Evolutionary conservation across 2,888 invertebrate genomes (phyloP).

Genomic region (Hirtodrosophila confusa): DNA sequence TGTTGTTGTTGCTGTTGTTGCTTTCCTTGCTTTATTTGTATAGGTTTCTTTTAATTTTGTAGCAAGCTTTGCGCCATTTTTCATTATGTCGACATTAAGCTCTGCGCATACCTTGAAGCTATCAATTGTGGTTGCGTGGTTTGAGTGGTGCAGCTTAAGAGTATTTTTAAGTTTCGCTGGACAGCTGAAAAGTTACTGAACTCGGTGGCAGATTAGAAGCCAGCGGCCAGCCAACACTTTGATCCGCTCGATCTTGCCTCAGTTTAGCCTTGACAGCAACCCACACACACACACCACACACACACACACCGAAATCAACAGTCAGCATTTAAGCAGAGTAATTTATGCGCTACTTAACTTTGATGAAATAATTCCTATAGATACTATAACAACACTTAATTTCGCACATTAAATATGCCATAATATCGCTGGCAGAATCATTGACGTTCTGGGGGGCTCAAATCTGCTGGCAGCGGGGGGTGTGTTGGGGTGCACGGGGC

Average conservation of each 20-base stretch:
- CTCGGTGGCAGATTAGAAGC: constrained; percentile 18
- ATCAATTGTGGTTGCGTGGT: constrained; percentile 56
- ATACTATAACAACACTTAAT: constrained; percentile 74
- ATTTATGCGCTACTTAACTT: constrained; percentile 75
- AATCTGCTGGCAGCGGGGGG: neutral
- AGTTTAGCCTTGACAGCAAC: constrained; percentile 39
- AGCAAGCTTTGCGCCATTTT: constrained; percentile 36
- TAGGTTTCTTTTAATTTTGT: constrained; percentile 16
- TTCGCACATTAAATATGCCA: constrained; percentile 77
- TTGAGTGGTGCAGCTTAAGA: constrained; percentile 32
- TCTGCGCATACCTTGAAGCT: constrained; percentile 48
- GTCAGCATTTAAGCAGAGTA: constrained; percentile 42
- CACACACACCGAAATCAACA: constrained; percentile 8
- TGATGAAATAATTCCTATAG: constrained; percentile 74
- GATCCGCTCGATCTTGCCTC: constrained; percentile 30
- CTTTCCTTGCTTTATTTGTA: constrained; percentile 1
- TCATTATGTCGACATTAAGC: constrained; percentile 55
- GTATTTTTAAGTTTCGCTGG: constrained; percentile 25
- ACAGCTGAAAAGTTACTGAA: constrained; percentile 25
- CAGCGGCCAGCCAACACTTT: constrained; percentile 1
- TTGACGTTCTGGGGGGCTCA: constrained; percentile 11
- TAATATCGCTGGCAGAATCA: constrained; percentile 46
- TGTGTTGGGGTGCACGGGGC: neutral
- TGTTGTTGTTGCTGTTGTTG: neutral
- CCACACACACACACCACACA: constrained; percentile 18